Evolutionary conservation across 2,797 vertebrate genomes (phyloP), one percentile per base, ranked within the genome.

Genomic region (Alcedo atthis): DNA sequence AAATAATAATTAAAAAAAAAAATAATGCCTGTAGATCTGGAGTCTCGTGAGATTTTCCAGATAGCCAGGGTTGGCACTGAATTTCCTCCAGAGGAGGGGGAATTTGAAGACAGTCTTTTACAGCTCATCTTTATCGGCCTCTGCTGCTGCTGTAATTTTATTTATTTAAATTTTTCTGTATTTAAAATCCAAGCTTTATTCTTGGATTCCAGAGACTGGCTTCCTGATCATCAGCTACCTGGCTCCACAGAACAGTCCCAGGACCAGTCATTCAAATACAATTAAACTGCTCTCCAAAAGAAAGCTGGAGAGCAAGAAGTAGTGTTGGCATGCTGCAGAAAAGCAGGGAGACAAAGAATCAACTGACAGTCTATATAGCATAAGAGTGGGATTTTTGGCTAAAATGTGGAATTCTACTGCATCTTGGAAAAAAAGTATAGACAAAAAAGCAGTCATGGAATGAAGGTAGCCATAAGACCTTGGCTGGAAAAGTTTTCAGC

Each of bases 191-290:
- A 37, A 37, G 80, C 69, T 89, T 85, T 82, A 85, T 1, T 58
- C 54, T 45, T 87, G 93, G 46, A 85, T 40, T 92, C 87, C 63
- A 66, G 85, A 54, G 37, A 42, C 11, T 66, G 76, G 19, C 80
- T 94, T 89, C 85, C 89, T 87, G 87, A 81, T 87, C 85, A 73
- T 69, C 74, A 89, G 55, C 82, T 95, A 95, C 77, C 92, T 92
- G 87, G 87, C 91, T 93, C 82, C 62, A 37, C 55, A 68, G 48
- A 94, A 33, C 48, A 91, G 92, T 73, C 76, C 89, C 87, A 77
- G 69, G 87, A 93, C 33, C 61, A 94, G 84, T 58, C 90, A 90
- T 89, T 94, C 87, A 75, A 89, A 81, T 55, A 37, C 82, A 91
- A 94, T 87, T 93, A 95, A 95, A 83, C 18, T 85, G 20, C 62